Conservation (phyloP, 2,797 vertebrate genomes). For the Chaetodon trifasciatus region DNA sequence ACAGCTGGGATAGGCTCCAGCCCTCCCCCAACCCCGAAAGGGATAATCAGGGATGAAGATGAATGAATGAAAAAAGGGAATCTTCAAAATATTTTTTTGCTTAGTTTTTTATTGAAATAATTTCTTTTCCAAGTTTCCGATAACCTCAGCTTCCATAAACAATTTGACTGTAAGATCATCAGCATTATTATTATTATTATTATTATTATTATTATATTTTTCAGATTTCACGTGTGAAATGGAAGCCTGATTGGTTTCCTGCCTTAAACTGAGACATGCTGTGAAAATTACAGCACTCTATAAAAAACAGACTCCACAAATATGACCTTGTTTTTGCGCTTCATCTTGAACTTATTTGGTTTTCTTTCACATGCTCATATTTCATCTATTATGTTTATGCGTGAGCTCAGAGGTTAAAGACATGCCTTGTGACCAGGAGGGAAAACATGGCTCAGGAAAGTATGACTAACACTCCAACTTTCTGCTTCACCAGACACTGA, state of each 20-base stretch:
- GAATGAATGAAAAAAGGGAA: too few relatives aligned
- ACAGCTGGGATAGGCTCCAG: too few relatives aligned
- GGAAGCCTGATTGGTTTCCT: slow-evolving; percentile 38
- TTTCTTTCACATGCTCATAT: slow-evolving; percentile 1
- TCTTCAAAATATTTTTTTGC: neutral
- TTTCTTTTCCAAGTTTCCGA: slow-evolving; percentile 26
- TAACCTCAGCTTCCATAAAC: slow-evolving; percentile 12
- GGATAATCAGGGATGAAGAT: too few relatives aligned
- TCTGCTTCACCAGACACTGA: slow-evolving; percentile 2
- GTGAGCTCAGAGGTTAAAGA: slow-evolving; percentile 9
- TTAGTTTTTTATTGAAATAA: neutral
- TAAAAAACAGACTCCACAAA: neutral
- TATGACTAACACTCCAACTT: neutral
- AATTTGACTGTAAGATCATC: neutral
- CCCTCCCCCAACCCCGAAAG: too few relatives aligned
- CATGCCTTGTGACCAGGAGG: neutral
- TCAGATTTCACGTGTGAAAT: slow-evolving; percentile 34
- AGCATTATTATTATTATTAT: too few relatives aligned
- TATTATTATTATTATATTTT: too few relatives aligned
- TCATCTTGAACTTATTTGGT: neutral
- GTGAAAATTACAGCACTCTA: slow-evolving; percentile 11
- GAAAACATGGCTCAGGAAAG: neutral
- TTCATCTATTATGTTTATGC: neutral
- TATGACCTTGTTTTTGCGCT: neutral
- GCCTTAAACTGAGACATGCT: slow-evolving; percentile 17